Evolutionary conservation across 2,888 invertebrate species (phyloP), one percentile per base, ranked within the genome.

Genomic region (Iselma pallidipennis): DNA sequence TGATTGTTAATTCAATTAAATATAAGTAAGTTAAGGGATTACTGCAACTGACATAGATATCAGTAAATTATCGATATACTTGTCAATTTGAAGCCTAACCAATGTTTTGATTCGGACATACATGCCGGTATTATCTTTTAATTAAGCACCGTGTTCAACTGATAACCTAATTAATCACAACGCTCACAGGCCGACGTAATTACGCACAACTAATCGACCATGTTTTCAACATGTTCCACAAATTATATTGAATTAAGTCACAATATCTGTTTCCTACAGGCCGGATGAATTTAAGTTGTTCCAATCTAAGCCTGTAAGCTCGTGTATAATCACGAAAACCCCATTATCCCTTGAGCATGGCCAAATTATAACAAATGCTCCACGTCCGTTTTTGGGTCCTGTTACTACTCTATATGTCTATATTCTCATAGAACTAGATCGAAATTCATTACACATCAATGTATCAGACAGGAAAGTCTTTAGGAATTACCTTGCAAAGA

Each of bases 121-220:
- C 23, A 23, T 52, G 45, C 45, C 10, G 29, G 55, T 45, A 58
- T 55, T 62, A 62, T 55, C 55, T 60, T 54, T 63, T 63, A 64
- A 64, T 64, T 64, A 57, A 64, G 57, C 49, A 21, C 53, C 55
- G 49, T 57, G 28, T 57, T 65, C 59, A 53, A 59, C 61, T 50
- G 59, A 67, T 67, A 59, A 57, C 65, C 59, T 63, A 67, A 66
- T 67, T 67, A 67, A 67, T 67, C 65, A 66, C 63, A 42, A 55
- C 65, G 59, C 63, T 61, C 31, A 61, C 54, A 54, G 61, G 61
- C 57, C 6, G 48, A 55, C 57, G 59, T 52, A 63, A 67, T 66
- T 67, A 62, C 63, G 63, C 59, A 55, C 55, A 65, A 65, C 65
- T 63, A 67, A 67, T 66, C 65, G 65, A 63, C 57, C 67, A 61